Evolutionary conservation across 2,797 vertebrate species (phyloP), one percentile per base, ranked within the genome.

Genomic region (Mycteria americana): DNA sequence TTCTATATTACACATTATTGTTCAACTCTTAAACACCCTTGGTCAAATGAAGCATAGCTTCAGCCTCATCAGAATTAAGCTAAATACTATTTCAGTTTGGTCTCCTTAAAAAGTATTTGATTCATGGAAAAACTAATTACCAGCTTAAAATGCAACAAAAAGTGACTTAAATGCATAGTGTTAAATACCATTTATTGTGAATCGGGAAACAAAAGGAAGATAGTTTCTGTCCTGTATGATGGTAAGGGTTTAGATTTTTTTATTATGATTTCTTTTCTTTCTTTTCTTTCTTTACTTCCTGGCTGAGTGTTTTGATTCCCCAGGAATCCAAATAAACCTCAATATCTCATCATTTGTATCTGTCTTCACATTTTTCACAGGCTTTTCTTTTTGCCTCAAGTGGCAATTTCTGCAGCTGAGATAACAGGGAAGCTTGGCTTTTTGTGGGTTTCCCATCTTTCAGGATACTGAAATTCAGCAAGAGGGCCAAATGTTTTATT

Each of bases 1-100:
- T 97, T 97, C 95, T 96, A 85, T 97, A 97, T 97, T 97, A 94
- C 93, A 97, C 88, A 95, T 97, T 97, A 98, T 97, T 97, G 96
- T 98, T 97, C 95, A 97, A 96, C 95, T 97, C 97, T 98, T 98
- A 97, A 98, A 97, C 91, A 97, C 91, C 95, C 92, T 93, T 97
- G 95, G 92, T 95, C 95, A 98, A 98, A 98, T 97, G 96, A 98
- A 98, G 95, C 96, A 94, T 95, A 96, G 85, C 94, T 97, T 97
- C 93, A 97, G 89, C 73, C 94, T 97, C 89, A 97, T 97, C 96
- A 97, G 92, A 97, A 97, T 97, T 95, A 96, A 96, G 64, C 83
- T 93, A 97, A 98, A 96, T 95, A 91, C 70, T 95, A 65, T 97
- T 96, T 94, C 85, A 88, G 93, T 96, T 95, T 88, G 96, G 95